These are phyloP conservation scores for Zelostemma sp. DNA, from an alignment of 1,140 invertebrate genomes.

Conservation along the genomic window DNA sequence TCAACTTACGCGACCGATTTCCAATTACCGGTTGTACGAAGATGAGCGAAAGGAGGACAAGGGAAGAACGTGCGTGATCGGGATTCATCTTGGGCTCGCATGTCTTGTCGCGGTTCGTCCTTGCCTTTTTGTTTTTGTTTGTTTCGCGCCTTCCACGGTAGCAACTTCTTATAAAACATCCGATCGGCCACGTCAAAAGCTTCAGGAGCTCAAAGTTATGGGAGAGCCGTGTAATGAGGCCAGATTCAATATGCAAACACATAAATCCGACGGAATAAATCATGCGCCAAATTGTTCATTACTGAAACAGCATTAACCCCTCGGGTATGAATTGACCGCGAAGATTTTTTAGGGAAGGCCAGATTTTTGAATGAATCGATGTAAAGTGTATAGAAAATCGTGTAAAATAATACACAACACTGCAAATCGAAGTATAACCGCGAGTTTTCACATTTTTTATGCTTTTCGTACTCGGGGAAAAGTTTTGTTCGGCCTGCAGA, in stretches of 20 bases:
- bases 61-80: slow-evolving; percentile 58
- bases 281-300: slow-evolving; percentile 33
- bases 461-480: too few species aligned
- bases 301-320: neutral
- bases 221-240: slow-evolving; percentile 24
- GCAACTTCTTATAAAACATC: slow-evolving; percentile 20
- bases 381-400: too few species aligned
- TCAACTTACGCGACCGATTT: slow-evolving; percentile 34
- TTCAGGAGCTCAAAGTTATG: slow-evolving; percentile 19
- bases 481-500: too few species aligned
- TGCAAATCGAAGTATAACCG: too few species aligned
- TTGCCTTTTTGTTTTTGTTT: slow-evolving; percentile 26
- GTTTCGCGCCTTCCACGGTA: slow-evolving; percentile 43
- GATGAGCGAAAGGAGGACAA: slow-evolving; percentile 17
- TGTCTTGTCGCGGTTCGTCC: slow-evolving; percentile 64
- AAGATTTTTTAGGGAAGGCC: neutral
- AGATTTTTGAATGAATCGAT: too few species aligned
- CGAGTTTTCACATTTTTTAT: too few species aligned
- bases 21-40: slow-evolving; percentile 31
- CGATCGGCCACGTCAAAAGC: slow-evolving; percentile 6
- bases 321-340: neutral
- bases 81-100: slow-evolving; percentile 63
- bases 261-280: slow-evolving; percentile 28
- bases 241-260: slow-evolving; percentile 8
- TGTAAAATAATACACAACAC: too few species aligned